Evolutionary conservation across 2,113 vertebrate species (phyloP).

Genomic region (Albula glossodonta): DNA sequence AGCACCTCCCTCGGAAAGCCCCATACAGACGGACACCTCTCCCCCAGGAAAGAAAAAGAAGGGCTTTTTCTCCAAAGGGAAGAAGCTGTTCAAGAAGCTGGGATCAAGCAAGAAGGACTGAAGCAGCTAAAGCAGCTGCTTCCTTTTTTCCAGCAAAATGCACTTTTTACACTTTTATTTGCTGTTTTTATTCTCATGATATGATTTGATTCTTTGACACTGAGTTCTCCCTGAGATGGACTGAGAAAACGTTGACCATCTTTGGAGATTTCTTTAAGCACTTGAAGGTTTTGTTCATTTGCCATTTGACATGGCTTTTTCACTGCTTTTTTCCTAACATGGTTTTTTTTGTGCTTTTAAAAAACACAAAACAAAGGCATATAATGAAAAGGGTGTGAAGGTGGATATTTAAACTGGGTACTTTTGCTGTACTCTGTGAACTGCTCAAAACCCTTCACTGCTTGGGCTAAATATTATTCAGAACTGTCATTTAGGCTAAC

Average conservation of each 20-base stretch:
- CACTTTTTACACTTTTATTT: slow-evolving; percentile 48
- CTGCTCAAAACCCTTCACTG: neutral
- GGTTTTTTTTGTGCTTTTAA: neutral
- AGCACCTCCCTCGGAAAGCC: slow-evolving; percentile 36
- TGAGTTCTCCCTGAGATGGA: neutral
- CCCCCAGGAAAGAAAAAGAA: slow-evolving; percentile 77
- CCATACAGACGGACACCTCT: slow-evolving; percentile 42
- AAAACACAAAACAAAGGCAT: neutral
- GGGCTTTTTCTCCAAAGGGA: slow-evolving; percentile 88
- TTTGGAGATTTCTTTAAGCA: neutral
- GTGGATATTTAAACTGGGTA: slow-evolving; percentile 1
- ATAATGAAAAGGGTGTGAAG: neutral
- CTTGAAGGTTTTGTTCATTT: neutral
- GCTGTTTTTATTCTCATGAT: neutral
- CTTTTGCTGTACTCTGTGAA: neutral
- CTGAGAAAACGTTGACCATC: neutral
- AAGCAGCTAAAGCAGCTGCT: slow-evolving; percentile 37
- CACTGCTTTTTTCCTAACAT: neutral
- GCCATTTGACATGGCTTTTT: neutral
- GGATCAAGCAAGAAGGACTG: slow-evolving; percentile 85
- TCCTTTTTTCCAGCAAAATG: slow-evolving; percentile 38
- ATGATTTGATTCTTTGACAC: neutral
- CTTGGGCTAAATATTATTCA: neutral
- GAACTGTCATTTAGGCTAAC: neutral
- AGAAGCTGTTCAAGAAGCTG: slow-evolving; percentile 84